These are phyloP conservation scores for Pseudobourletiella spinata DNA, from an alignment of 1,140 invertebrate species.

Conservation along the genomic window DNA sequence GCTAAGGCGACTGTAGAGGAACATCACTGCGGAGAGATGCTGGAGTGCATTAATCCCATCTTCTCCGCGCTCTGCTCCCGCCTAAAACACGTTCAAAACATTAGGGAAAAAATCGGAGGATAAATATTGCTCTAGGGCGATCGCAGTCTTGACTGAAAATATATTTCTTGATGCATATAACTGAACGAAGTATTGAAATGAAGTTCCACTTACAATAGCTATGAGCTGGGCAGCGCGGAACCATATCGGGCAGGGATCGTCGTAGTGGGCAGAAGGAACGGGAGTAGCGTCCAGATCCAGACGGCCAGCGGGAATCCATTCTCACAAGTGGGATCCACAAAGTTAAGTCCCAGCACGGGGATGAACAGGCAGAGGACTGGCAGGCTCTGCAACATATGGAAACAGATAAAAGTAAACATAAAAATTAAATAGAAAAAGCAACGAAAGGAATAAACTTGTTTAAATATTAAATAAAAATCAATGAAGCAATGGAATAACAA, in stretches of 20 bases:
- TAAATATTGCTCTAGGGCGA: neutral
- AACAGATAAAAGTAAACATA: constrained; percentile 38
- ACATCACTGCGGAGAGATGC: constrained; percentile 89
- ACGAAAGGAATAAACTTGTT: too few species aligned
- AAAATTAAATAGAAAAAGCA: too few species aligned
- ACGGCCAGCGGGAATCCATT: constrained; percentile 94
- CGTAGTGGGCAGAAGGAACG: constrained; percentile 94
- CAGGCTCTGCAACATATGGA: constrained; percentile 45
- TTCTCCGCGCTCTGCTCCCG: constrained; percentile 17
- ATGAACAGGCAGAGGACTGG: constrained; percentile 79
- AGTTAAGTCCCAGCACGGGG: constrained; percentile 70
- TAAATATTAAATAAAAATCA: too few species aligned
- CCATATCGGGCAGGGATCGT: constrained; percentile 88
- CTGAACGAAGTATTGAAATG: neutral
- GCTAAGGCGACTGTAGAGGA: constrained; percentile 81
- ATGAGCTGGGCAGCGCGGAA: constrained; percentile 89
- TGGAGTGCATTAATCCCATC: constrained; percentile 18
- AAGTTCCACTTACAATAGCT: constrained; percentile 62
- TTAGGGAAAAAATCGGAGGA: neutral
- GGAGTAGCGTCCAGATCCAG: constrained; percentile 86
- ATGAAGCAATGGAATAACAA: too few species aligned
- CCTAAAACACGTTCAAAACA: constrained; percentile 9
- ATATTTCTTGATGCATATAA: too few species aligned
- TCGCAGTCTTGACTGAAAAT: neutral
- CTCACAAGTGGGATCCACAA: constrained; percentile 69